A percentile compares a stretch with the other conserved stretches of the same genome.
phyloP scores from a whole-genome alignment of 2,113 vertebrate species.

The Glareola pratincola region DNA sequence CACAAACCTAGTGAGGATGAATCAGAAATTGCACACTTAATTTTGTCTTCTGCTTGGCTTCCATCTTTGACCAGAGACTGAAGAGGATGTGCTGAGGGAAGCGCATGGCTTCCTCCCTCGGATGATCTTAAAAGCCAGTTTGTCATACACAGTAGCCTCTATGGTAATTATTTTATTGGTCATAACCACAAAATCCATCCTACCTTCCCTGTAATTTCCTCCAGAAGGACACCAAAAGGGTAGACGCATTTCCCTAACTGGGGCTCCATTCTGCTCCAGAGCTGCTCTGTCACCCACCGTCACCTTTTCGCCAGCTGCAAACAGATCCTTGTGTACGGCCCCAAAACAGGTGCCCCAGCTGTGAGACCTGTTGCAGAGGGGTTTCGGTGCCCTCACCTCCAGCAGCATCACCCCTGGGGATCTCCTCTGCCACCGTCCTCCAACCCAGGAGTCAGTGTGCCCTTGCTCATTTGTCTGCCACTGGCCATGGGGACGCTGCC shows the following conservation, averaged over 20 bases:
- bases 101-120: neutral
- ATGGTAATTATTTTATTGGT: neutral
- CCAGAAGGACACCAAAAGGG: neutral
- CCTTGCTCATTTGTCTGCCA: neutral
- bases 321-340: neutral
- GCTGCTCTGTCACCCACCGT: neutral
- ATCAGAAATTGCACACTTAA: neutral
- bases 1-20: slow-evolving; percentile 22
- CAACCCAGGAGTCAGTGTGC: neutral
- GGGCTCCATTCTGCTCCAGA: neutral
- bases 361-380: accelerated
- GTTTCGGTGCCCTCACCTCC: neutral
- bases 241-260: neutral
- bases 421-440: neutral
- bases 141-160: neutral
- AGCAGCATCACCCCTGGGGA: neutral
- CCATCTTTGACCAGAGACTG: slow-evolving; percentile 35
- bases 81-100: neutral
- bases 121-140: neutral
- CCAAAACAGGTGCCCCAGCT: neutral
- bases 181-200: neutral
- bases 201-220: neutral
- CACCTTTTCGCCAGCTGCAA: neutral
- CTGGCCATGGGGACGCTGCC: accelerated
- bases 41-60: slow-evolving; percentile 1